Percentiles rank a stretch among this genome's conserved stretches.
These are phyloP conservation scores for Terrapene triunguis DNA, from an alignment of 2,113 vertebrate genomes.

Conservation along the genomic window DNA sequence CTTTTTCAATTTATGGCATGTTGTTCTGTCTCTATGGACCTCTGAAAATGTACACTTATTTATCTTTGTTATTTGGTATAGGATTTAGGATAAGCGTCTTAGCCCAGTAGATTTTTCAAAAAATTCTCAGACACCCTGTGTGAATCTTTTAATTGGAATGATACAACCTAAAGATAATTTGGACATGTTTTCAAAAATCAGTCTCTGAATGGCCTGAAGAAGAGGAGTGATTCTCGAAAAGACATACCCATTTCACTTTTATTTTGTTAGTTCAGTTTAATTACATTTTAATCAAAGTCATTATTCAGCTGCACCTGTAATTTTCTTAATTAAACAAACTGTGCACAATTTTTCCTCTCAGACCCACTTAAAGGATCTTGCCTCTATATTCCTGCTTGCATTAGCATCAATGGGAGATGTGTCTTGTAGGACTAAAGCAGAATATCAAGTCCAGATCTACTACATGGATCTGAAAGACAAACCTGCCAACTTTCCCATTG, in stretches of 20 bases:
- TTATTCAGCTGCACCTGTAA: not conserved
- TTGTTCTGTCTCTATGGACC: not conserved
- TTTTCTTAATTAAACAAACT: not conserved
- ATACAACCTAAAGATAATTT: not conserved
- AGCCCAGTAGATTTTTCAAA: slow-evolving; percentile 41
- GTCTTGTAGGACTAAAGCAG: not conserved
- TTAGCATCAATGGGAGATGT: not conserved
- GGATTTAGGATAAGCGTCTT: slow-evolving; percentile 32
- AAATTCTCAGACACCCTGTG: not conserved
- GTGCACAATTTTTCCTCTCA: not conserved
- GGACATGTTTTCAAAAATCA: not conserved
- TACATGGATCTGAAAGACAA: not conserved
- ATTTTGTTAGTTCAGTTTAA: not conserved
- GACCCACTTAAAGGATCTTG: not conserved
- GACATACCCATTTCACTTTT: not conserved
- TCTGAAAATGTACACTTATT: slow-evolving; percentile 9
- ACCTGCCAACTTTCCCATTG: not conserved
- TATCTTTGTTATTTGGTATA: slow-evolving; percentile 26
- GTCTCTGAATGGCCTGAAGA: not conserved
- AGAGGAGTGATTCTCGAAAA: not conserved
- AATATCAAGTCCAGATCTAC: not conserved
- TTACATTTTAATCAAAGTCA: not conserved
- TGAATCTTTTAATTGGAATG: slow-evolving; percentile 38
- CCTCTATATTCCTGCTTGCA: not conserved
- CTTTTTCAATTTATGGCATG: slow-evolving; percentile 11